Conservation (phyloP, 2,888 invertebrate genomes). For the Apotomis betuletana region DNA sequence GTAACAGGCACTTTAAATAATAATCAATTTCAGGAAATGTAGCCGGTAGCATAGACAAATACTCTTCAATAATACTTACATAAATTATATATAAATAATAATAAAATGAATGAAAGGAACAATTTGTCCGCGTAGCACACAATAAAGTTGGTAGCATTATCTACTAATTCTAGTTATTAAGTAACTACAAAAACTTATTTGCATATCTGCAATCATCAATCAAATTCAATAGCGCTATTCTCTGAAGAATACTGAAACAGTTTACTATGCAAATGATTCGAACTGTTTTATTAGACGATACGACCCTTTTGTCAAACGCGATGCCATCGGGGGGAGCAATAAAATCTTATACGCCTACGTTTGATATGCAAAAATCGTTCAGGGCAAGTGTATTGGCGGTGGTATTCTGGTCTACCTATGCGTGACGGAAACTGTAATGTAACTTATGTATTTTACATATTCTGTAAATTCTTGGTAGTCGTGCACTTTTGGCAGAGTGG, state of each 20-base stretch:
- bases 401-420: conserved; percentile 54
- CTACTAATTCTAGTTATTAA: too few species aligned
- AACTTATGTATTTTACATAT: not conserved
- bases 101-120: too few species aligned
- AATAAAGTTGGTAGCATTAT: too few species aligned
- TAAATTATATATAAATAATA: too few species aligned
- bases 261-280: conserved; percentile 52
- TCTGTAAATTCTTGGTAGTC: too few species aligned
- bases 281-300: conserved; percentile 56
- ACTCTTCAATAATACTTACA: too few species aligned
- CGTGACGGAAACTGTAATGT: not conserved
- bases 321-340: conserved; percentile 56
- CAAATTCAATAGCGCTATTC: not conserved
- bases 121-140: too few species aligned
- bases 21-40: too few species aligned
- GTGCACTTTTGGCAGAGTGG: too few species aligned
- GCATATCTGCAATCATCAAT: not conserved
- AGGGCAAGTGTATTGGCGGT: conserved; percentile 48
- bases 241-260: conserved; percentile 32
- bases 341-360: conserved; percentile 73
- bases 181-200: too few species aligned
- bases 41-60: too few species aligned
- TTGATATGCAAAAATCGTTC: conserved; percentile 71
- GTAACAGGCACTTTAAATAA: too few species aligned
- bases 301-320: conserved; percentile 55